Percentiles rank a stretch among this genome's conserved stretches.
These are phyloP conservation scores for Sus scrofa DNA, from an alignment of 2,113 vertebrate species.

Conservation along the genomic window T2T-Sscrofa CM000814.6:103523001-103523500, in stretches of 20 bases:
- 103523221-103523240: neutral
- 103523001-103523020: neutral
- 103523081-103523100: neutral
- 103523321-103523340: conserved; percentile 63
- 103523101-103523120: neutral
- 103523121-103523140: neutral
- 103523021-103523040: neutral
- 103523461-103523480: conserved; percentile 73
- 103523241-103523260: conserved; percentile 34
- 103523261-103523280: conserved; percentile 46
- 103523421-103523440: conserved; percentile 27
- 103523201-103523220: neutral
- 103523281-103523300: neutral
- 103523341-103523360: conserved; percentile 67
- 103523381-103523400: conserved; percentile 75
- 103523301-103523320: conserved; percentile 62
- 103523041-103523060: neutral
- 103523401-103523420: conserved; percentile 62
- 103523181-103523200: neutral
- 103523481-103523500: conserved; percentile 39
- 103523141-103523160: neutral
- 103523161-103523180: neutral
- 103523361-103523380: conserved; percentile 63
- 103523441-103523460: conserved; percentile 71
- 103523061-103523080: neutral